These are phyloP conservation scores for Aldrovandia affinis DNA, from an alignment of 2,797 vertebrate species.

Conservation along the genomic window DNA sequence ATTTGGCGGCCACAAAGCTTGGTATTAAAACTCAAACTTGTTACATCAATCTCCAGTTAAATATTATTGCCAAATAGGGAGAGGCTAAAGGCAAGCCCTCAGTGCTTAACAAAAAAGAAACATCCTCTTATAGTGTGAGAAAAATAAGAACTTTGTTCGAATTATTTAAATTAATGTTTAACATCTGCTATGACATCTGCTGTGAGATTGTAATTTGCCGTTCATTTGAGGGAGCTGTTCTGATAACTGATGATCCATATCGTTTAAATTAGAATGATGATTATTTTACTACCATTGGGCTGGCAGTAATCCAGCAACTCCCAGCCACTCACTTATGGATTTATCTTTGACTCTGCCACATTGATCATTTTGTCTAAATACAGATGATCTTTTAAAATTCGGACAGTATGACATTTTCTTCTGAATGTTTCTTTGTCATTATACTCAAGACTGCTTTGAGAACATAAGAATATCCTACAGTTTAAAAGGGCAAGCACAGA, in stretches of 20 bases:
- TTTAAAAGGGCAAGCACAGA: neutral
- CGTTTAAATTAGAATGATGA: neutral
- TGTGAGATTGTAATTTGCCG: neutral
- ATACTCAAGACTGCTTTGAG: neutral
- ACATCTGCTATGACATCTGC: neutral
- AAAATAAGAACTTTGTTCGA: neutral
- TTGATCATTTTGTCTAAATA: neutral
- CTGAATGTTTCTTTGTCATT: neutral
- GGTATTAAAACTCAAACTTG: neutral
- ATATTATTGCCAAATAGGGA: neutral
- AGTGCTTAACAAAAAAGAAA: conserved; percentile 15
- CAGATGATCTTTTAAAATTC: neutral
- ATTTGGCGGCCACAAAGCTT: neutral
- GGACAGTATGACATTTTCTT: neutral
- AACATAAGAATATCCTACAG: neutral
- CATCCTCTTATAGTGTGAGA: neutral
- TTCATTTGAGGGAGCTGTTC: neutral
- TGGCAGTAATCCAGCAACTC: neutral
- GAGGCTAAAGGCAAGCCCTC: neutral
- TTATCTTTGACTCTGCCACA: conserved; percentile 11
- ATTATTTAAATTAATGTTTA: neutral
- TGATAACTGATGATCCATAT: neutral
- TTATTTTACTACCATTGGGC: neutral
- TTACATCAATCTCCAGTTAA: neutral
- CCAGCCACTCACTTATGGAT: neutral